These are phyloP conservation scores for Melanotaenia nigrans DNA, from an alignment of 2,797 vertebrate genomes.

Conservation along the genomic window DNA sequence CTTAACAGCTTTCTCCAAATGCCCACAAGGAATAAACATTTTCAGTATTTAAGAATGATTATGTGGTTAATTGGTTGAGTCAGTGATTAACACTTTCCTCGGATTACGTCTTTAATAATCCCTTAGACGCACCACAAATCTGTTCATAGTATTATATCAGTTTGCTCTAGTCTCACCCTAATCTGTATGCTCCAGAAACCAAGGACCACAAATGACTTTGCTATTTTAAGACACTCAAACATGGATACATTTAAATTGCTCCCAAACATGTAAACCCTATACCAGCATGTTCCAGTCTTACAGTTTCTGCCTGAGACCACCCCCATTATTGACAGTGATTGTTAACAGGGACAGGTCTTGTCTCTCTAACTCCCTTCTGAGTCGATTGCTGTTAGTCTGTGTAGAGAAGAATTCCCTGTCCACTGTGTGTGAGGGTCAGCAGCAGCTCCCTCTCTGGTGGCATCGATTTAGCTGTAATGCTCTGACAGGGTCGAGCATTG, in stretches of 20 bases:
- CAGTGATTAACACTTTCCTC: slow-evolving; percentile 56
- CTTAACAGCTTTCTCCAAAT: slow-evolving; percentile 29
- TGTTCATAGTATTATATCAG: slow-evolving; percentile 35
- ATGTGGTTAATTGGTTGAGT: slow-evolving; percentile 70
- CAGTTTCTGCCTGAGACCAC: slow-evolving; percentile 35
- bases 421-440: slow-evolving; percentile 42
- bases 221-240: not conserved
- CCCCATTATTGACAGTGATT: slow-evolving; percentile 60
- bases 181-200: slow-evolving; percentile 14
- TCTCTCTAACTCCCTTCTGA: slow-evolving; percentile 44
- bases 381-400: slow-evolving; percentile 47
- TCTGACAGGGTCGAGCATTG: slow-evolving; percentile 58
- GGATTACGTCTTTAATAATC: slow-evolving; percentile 58
- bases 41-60: slow-evolving; percentile 62
- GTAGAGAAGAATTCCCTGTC: slow-evolving; percentile 40
- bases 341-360: slow-evolving; percentile 60
- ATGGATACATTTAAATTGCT: not conserved
- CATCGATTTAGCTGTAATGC: slow-evolving; percentile 73
- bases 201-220: slow-evolving; percentile 3
- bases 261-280: slow-evolving; percentile 16
- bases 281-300: slow-evolving; percentile 27
- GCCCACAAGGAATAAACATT: slow-evolving; percentile 50
- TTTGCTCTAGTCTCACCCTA: slow-evolving; percentile 26
- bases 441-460: slow-evolving; percentile 57
- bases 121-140: slow-evolving; percentile 36